phyloP scores from a whole-genome alignment of 2,888 invertebrate genomes.

The Ischnus inquisitorius region DNA sequence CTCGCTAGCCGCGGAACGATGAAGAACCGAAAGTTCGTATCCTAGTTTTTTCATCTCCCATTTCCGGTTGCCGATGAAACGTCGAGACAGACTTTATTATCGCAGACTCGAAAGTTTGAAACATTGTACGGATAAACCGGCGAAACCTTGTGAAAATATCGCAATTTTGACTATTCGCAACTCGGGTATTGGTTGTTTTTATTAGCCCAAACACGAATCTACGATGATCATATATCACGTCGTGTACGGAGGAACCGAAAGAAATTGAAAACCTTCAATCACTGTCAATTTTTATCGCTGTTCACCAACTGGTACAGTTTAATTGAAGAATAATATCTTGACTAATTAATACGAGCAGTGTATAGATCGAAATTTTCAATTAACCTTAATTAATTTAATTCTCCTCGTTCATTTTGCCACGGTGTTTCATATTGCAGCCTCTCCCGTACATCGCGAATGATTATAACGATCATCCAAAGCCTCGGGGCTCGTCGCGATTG shows the following conservation, averaged over 20 bases:
- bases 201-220: too few species aligned
- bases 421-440: background rate
- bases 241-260: too few species aligned
- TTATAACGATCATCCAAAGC: background rate
- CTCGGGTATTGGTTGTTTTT: too few species aligned
- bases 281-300: too few species aligned
- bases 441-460: background rate
- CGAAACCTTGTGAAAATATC: background rate
- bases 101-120: background rate
- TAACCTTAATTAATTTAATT: background rate
- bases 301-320: too few species aligned
- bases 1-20: background rate
- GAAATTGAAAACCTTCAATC: too few species aligned
- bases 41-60: background rate
- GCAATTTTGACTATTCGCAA: too few species aligned
- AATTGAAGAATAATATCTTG: too few species aligned
- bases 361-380: background rate
- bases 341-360: background rate
- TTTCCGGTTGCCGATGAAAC: background rate
- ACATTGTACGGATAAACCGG: background rate
- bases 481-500: background rate
- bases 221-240: too few species aligned
- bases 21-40: conserved; percentile 2
- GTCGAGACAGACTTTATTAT: background rate
- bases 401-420: background rate